Evolutionary conservation across 2,888 invertebrate species (phyloP), one percentile per base, ranked within the genome.

Genomic region (Stegana nigrithorax): DNA sequence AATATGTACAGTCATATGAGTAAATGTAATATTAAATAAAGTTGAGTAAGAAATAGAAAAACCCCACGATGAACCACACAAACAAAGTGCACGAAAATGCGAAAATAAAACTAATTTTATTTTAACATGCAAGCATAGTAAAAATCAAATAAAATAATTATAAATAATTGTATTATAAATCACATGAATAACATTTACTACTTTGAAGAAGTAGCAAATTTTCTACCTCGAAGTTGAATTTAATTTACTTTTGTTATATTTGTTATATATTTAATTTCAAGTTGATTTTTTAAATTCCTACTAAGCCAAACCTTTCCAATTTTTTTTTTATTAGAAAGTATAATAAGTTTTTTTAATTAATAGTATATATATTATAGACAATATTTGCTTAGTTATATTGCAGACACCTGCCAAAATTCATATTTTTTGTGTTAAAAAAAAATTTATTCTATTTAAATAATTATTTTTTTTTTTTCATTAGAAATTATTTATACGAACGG

Each of bases 221-320:
- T 73, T 72, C 72, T 72, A 72, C 72, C 72, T 72, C 72, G 72
- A 69, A 71, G 32, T 55, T 55, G 32, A 55, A 32, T 21, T 32
- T 21, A 29, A 8, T 32, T 55, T 14, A 14, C 14, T 55, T 55
- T 23, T 55, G 21, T 55, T n/a, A 7, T 14, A 29, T 29, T 19
- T 23, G 32, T 21, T 55, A 21, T 23, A 32, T 55, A 26, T 45
- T 17, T 21, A 45, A 6, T 6, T 7, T n/a, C n/a, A n/a, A n/a
- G n/a, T n/a, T n/a, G n/a, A n/a, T n/a, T n/a, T n/a, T n/a, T n/a
- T n/a, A n/a, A n/a, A n/a, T n/a, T n/a, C n/a, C n/a, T n/a, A n/a
- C n/a, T n/a, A n/a, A n/a, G n/a, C n/a, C n/a, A n/a, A n/a, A n/a
- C n/a, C n/a, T n/a, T n/a, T n/a, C n/a, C n/a, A n/a, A n/a, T 39